A percentile compares a stretch with the other conserved stretches of the same genome.
These are phyloP conservation scores for Sander vitreus DNA, from an alignment of 2,113 vertebrate genomes.

Conservation along the genomic window DNA sequence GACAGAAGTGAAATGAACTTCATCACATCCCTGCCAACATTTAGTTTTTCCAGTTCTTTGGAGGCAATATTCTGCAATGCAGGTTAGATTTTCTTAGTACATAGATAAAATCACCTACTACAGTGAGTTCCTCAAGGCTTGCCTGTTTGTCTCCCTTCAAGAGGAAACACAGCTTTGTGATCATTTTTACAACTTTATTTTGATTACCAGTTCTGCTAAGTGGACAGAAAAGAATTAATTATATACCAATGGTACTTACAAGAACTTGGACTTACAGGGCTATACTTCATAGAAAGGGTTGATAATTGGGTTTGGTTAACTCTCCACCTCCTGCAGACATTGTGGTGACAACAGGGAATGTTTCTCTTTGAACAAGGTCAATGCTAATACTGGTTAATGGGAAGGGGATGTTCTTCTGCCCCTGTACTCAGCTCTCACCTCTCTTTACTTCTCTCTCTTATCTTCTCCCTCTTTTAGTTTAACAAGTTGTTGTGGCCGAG, in stretches of 20 bases:
- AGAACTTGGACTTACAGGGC: constrained; percentile 58
- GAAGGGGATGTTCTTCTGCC: constrained; percentile 70
- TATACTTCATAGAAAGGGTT: constrained; percentile 58
- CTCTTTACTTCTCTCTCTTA: constrained; percentile 19
- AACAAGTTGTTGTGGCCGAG: constrained; percentile 36
- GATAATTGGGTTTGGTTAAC: constrained; percentile 63
- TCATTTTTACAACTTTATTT: constrained; percentile 27
- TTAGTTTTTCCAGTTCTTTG: constrained; percentile 1
- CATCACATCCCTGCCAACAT: background rate
- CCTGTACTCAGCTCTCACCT: constrained; percentile 37
- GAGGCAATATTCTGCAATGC: background rate
- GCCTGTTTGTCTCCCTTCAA: constrained; percentile 10
- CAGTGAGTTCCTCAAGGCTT: background rate
- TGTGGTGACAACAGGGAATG: constrained; percentile 77
- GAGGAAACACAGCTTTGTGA: constrained; percentile 34
- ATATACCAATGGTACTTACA: constrained; percentile 10
- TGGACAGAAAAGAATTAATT: constrained; percentile 44
- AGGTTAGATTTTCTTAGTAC: background rate
- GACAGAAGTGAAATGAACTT: background rate
- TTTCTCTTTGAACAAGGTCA: constrained; percentile 75
- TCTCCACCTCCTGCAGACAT: constrained; percentile 74
- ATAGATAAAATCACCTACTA: background rate
- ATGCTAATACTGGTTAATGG: constrained; percentile 64
- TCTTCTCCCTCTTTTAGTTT: constrained; percentile 44
- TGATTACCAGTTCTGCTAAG: constrained; percentile 6